Evolutionary conservation across 2,113 vertebrate species (phyloP), one percentile per base, ranked within the genome.

Genomic region (Sander vitreus): DNA sequence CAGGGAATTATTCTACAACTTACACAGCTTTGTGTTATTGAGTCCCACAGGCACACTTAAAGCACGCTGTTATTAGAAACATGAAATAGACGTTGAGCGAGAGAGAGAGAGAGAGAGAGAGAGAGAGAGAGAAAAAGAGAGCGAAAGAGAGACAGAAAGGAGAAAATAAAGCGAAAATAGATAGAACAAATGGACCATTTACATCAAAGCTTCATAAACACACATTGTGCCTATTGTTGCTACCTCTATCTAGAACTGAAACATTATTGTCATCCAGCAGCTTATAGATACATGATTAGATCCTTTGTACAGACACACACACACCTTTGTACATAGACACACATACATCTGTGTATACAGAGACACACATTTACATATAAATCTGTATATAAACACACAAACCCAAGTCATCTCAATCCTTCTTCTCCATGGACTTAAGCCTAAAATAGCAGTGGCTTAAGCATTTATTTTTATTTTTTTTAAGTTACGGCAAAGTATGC

Each of bases 171-270:
- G 47, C 69, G 18, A 36, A 59, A 51, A 84, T 62, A 88, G 64
- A 86, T 25, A 77, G 85, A 93, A 86, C 83, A 88, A 92, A 93
- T 89, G 76, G 87, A 81, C 75, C 81, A 81, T 90, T 92, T 93
- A 88, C 89, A 89, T 92, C 85, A 92, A 81, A 86, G 81, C 86
- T 64, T 85, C 80, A 86, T 85, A 64, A 85, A 84, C 73, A 90
- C 86, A 90, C 83, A 81, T n/a, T 67, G 84, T 76, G 58, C 72
- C 75, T 73, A 16, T 88, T 82, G 80, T 82, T 84, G 69, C 78
- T 53, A 69, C 80, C 27, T 77, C 65, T 48, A 78, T 83, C 80
- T 25, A 5, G 14, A 81, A 71, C 43, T 23, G 50, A 80, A 75
- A 80, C 53, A 47, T 73, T 60, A 78, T 57, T 25, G 65, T 74